Percentiles rank a stretch among this genome's conserved stretches.
Evolutionary conservation across 35 echinoderm and acorn worm species (phyloP).

Genomic region (Ophioderma brevispina): DNA sequence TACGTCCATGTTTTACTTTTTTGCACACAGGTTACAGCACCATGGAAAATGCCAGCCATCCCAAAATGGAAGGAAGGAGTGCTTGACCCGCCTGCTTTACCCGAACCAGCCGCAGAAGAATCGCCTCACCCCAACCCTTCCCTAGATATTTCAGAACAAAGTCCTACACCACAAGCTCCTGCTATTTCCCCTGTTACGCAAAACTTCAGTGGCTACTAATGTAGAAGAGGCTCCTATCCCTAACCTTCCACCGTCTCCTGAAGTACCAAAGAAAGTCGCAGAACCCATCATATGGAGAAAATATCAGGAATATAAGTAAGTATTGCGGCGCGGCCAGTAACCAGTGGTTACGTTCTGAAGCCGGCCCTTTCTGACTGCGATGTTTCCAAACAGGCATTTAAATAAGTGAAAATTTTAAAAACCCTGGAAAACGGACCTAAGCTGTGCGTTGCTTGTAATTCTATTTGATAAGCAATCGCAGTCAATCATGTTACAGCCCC

Average conservation of each 20-base stretch:
- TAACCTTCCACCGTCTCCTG: conserved; percentile 36
- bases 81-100: neutral
- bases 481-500: too few relatives aligned
- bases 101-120: neutral
- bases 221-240: conserved; percentile 21
- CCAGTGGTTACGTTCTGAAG: too few relatives aligned
- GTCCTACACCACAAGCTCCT: neutral
- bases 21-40: neutral
- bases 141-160: neutral
- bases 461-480: too few relatives aligned
- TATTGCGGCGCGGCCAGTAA: too few relatives aligned
- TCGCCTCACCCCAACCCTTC: neutral
- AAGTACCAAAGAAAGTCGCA: neutral
- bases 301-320: conserved; percentile 66
- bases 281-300: conserved; percentile 74
- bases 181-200: neutral
- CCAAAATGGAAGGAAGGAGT: neutral
- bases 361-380: too few relatives aligned
- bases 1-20: too few relatives aligned
- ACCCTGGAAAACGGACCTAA: too few relatives aligned
- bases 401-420: too few relatives aligned
- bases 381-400: too few relatives aligned
- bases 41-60: neutral
- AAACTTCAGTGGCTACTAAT: conserved; percentile 13
- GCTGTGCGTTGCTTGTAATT: too few relatives aligned